These are phyloP conservation scores for Festucalex cinctus DNA, from an alignment of 2,113 vertebrate genomes.

Conservation along the genomic window DNA sequence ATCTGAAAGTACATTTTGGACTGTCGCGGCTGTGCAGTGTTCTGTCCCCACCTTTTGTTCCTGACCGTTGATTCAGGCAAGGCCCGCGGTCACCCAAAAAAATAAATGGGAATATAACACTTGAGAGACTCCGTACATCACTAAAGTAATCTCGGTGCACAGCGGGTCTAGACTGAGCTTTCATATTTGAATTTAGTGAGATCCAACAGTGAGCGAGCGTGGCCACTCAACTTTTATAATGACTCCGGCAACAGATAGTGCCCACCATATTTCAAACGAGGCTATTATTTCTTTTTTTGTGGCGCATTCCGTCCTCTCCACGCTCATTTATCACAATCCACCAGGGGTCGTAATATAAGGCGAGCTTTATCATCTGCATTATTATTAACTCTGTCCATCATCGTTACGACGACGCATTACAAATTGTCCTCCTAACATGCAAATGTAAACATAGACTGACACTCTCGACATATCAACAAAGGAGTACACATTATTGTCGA, in stretches of 20 bases:
- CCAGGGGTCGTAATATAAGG: background rate
- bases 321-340: background rate
- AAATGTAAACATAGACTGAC: background rate
- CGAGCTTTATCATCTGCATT: background rate
- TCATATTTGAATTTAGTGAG: conserved; percentile 6
- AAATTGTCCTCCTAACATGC: background rate
- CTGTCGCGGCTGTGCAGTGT: background rate
- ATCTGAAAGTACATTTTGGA: background rate
- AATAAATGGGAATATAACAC: background rate
- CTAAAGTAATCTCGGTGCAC: background rate
- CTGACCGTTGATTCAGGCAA: background rate
- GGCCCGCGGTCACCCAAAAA: background rate
- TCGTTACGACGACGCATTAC: background rate
- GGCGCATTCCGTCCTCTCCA: background rate
- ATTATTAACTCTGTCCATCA: background rate
- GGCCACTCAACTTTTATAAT: background rate
- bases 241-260: background rate
- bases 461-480: background rate
- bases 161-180: background rate
- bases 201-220: background rate
- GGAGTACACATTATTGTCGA: background rate
- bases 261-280: background rate
- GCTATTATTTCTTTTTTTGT: background rate
- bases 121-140: background rate
- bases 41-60: background rate